A percentile compares a stretch with the other conserved stretches of the same genome.
These are phyloP conservation scores for Picus viridis DNA, from an alignment of 2,797 vertebrate genomes.

Conservation along the genomic window DNA sequence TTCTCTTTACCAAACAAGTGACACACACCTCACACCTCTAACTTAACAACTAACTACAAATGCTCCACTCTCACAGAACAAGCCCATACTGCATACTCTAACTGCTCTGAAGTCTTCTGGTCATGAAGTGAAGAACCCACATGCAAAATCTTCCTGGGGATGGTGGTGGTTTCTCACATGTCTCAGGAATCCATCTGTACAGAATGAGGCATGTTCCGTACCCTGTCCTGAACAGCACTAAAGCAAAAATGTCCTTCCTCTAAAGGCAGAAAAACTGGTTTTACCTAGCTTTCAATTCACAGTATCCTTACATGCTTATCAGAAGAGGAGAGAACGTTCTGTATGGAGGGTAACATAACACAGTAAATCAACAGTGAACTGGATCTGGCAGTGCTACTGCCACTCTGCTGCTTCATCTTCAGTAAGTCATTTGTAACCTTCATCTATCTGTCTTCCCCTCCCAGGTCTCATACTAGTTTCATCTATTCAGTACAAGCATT, in stretches of 20 bases:
- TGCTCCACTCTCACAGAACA: not conserved
- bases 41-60: not conserved
- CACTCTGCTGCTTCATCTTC: not conserved
- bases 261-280: not conserved
- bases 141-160: not conserved
- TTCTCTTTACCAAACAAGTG: not conserved
- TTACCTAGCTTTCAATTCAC: not conserved
- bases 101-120: not conserved
- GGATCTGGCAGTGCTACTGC: not conserved
- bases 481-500: not conserved
- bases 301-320: not conserved
- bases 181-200: not conserved
- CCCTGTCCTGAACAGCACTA: not conserved
- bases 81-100: not conserved
- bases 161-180: accelerated
- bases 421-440: not conserved
- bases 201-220: accelerated
- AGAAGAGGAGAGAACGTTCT: not conserved
- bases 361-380: not conserved
- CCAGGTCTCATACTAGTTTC: not conserved
- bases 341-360: not conserved
- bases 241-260: not conserved
- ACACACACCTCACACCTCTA: not conserved
- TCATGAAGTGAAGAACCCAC: not conserved
- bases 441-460: not conserved